A percentile compares a stretch with the other conserved stretches of the same genome.
These are phyloP conservation scores for Falcunculus frontatus DNA, from an alignment of 2,113 vertebrate genomes.

Conservation along the genomic window DNA sequence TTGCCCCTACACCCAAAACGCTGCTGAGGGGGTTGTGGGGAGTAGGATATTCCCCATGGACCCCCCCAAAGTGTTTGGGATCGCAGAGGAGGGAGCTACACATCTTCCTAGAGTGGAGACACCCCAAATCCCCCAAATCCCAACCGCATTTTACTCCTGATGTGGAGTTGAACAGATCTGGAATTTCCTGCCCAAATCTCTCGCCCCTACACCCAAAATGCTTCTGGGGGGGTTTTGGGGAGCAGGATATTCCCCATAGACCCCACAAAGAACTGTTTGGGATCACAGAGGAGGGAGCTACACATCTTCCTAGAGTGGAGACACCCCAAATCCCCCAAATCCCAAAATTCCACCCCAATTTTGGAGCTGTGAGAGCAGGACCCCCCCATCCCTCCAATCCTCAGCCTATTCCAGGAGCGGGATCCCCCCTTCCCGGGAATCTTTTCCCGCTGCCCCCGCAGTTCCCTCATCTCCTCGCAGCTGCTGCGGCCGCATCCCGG, in stretches of 20 bases:
- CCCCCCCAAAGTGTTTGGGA: not conserved
- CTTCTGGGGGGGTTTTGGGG: not conserved
- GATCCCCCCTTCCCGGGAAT: not conserved
- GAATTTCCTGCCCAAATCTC: not conserved
- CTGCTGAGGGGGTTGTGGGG: not conserved
- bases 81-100: fast-evolving
- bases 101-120: fast-evolving
- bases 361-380: too few species aligned
- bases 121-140: not conserved
- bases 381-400: not conserved
- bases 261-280: not conserved
- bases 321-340: not conserved
- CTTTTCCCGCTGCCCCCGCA: not conserved
- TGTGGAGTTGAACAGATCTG: not conserved
- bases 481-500: not conserved
- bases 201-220: not conserved
- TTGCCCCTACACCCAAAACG: not conserved
- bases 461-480: not conserved
- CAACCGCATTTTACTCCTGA: too few species aligned
- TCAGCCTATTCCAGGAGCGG: not conserved
- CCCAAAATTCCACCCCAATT: not conserved
- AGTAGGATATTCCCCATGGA: fast-evolving
- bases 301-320: fast-evolving
- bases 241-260: fast-evolving
- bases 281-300: not conserved